Percentiles rank a stretch among this genome's conserved stretches.
These are phyloP conservation scores for Catonia carolina DNA, from an alignment of 2,888 invertebrate species.

Conservation along the genomic window DNA sequence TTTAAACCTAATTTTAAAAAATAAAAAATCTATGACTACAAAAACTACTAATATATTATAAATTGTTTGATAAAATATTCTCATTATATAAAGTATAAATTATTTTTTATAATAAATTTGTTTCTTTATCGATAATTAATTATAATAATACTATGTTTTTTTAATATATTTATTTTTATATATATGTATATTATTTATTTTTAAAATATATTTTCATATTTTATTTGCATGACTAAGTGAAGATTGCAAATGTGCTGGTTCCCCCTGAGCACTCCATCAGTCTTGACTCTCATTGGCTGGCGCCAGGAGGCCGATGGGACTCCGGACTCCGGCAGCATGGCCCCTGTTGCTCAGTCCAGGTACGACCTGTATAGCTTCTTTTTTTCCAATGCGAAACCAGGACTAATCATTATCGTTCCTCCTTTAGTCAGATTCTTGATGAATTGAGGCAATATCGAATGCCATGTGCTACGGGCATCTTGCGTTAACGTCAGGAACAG, in stretches of 20 bases:
- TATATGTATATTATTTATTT: constrained; percentile 15
- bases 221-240: constrained; percentile 24
- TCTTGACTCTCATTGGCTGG: constrained; percentile 31
- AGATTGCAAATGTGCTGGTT: constrained; percentile 16
- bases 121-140: not conserved
- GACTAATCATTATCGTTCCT: constrained; percentile 82
- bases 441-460: constrained; percentile 78
- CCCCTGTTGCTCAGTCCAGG: constrained; percentile 43
- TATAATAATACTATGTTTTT: not conserved
- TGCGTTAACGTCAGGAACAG: constrained; percentile 81
- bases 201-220: constrained; percentile 17
- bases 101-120: not conserved
- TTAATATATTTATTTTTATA: constrained; percentile 12
- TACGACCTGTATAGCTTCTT: constrained; percentile 82
- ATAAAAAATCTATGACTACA: not conserved
- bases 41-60: not conserved
- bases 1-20: constrained; percentile 5
- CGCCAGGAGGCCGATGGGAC: constrained; percentile 16
- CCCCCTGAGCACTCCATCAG: constrained; percentile 30
- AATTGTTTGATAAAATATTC: constrained; percentile 10
- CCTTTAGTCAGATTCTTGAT: constrained; percentile 83
- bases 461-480: constrained; percentile 68
- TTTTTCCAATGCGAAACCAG: constrained; percentile 82
- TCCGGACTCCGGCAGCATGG: constrained; percentile 12
- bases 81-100: not conserved